A percentile compares a stretch with the other conserved stretches of the same genome.
Evolutionary conservation across 2,113 vertebrate genomes (phyloP).

Genomic region (Oncorhynchus masou): DNA sequence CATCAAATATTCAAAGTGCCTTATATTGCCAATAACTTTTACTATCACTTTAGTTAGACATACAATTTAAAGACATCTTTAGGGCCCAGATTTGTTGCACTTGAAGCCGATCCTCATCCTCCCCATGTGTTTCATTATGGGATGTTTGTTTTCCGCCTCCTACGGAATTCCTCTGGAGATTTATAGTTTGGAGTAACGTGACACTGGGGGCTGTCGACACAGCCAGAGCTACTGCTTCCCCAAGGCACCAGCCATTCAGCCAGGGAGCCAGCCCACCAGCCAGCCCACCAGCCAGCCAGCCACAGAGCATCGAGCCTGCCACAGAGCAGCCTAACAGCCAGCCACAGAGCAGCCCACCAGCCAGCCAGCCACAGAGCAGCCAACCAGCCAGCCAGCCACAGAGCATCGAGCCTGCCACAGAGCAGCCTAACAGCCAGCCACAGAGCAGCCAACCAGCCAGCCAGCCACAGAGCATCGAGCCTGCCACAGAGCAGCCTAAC

Average conservation of each 20-base stretch:
- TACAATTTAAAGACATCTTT: no score
- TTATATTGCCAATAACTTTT: no score
- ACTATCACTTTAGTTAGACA: no score
- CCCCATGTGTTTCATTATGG: not conserved
- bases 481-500: not conserved
- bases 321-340: no score
- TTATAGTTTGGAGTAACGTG: conserved; percentile 10
- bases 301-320: no score
- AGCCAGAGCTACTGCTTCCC: not conserved
- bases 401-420: no score
- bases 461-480: no score
- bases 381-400: not conserved
- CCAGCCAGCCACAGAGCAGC: not conserved
- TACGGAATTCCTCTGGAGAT: conserved; percentile 13
- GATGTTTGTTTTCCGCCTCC: not conserved
- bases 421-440: no score
- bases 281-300: no score
- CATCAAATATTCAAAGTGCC: no score
- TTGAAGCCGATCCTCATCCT: not conserved
- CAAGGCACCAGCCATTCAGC: not conserved
- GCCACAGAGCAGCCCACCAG: no score
- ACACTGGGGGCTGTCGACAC: conserved; percentile 8
- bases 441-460: not conserved
- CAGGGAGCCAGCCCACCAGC: not conserved
- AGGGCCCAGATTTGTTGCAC: not conserved